Base-by-base conservation (phyloP, 2,113 vertebrate genomes). In the Artemisiospiza belli region DNA sequence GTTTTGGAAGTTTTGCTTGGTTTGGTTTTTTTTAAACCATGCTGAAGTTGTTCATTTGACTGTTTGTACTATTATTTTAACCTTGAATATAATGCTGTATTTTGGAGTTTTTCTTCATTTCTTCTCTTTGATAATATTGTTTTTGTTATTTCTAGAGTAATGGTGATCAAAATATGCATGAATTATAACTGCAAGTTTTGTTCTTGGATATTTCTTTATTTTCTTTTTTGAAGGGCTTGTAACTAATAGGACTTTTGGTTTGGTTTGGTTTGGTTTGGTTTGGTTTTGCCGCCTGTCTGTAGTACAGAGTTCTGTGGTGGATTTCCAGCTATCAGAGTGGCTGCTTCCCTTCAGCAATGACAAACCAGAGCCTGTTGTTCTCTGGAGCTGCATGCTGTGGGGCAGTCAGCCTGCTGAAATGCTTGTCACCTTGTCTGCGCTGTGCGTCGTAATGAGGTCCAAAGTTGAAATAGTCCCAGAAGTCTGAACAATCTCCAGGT, bases 391-490 rank as follows among this genome's bases (percentile, higher is more conserved):
- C 17, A 0, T 33, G 15, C 3, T 74, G 27, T 37, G 31, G 35
- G 69, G 46, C 70, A 64, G 33, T 18, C 54, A 52, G 52, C 8
- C n/a, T 70, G 47, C 61, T 35, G 51, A 39, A 70, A 14, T 28
- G 39, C 47, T 27, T 23, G 39, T 49, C n/a, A 6, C 37, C 23
- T 51, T 74, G 30, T 24, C 39, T 59, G 51, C 0, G 0, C n/a
- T 35, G 68, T 43, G 52, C 21, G 1, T 33, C 5, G 0, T 9
- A 14, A 11, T 72, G 37, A 79, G 83, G 67, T 62, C 51, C 54
- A 9, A 90, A 76, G 79, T 54, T 55, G 27, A 87, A 86, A 57
- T 44, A 59, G 27, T 78, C 79, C 46, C 52, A 28, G 37, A 47
- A 77, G 18, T 54, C 28, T 49, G 57, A 92, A 62, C 75, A 66